Base-by-base conservation (phyloP, 2,888 invertebrate genomes). In the Lucinisca nassula region DNA sequence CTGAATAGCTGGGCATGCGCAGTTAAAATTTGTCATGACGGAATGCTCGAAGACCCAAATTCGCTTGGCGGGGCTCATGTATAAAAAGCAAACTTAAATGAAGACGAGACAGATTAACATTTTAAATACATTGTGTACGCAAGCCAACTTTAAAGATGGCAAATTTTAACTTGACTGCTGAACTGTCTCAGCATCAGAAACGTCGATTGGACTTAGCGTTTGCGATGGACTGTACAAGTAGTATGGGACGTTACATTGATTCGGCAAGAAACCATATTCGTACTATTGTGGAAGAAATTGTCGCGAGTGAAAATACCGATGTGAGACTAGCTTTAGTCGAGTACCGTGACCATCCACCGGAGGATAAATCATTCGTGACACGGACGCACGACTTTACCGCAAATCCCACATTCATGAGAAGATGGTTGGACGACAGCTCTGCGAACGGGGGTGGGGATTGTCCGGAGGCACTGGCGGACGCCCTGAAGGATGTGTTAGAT, bases 391-490 rank as follows among this genome's bases (percentile, higher is more conserved):
- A 95, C 84, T 95, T 95, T 89, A 94, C 94, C 0, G 27, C 80
- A 14, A 91, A 92, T 1, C 91, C 94, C 0, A 72, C 75, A 2
- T 76, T 82, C 8, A 94, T 95, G 94, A 93, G 92, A 82, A 21
- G 51, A 10, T 92, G 93, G 92, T 85, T 95, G 37, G 92, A 92
- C 45, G 75, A 72, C 0, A 92, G 93, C 32, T 55, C 61, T 0
- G 94, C 94, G 10, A 6, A 10, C 0, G 94, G 94, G 35, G 94
- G 95, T 40, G 94, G 94, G 0, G 95, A 94, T 77, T 45, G 72
- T 30, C 94, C 95, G 0, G 95, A 95, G 79, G 94, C 94, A n/a
- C 93, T 95, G 0, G 93, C 95, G 0, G 94, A 94, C 79, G 94
- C 92, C 12, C 79, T 95, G 6, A 89, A 93, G 75, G 87, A 92